Evolutionary conservation across 2,888 invertebrate genomes (phyloP), one percentile per base, ranked within the genome.

Genomic region (Dryobota labecula): DNA sequence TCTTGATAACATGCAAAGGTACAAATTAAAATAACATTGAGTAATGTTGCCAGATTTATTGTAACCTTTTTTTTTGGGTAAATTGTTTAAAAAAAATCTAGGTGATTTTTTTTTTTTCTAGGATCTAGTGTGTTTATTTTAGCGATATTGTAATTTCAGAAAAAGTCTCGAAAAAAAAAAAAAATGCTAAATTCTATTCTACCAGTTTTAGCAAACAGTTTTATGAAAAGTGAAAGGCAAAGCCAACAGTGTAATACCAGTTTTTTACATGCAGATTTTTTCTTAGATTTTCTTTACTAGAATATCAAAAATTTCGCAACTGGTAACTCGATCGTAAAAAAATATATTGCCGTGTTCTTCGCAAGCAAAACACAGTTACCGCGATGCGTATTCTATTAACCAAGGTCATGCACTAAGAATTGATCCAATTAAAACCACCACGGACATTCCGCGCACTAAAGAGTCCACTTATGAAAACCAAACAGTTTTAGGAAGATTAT

Each of bases 361-460:
- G 30, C 51, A 56, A 74, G 82, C 73, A 67, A 76, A 83, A 57
- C 73, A 78, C 78, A 49, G 77, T 71, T 45, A 69, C 49, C 71
- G 71, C 79, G 77, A 83, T 84, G 86, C 86, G 86, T 86, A 86
- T 86, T 86, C 70, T 84, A 73, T 66, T 76, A 56, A 71, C 78
- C 86, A 86, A 86, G 86, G 86, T 84, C 86, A 79, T 60, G 62
- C 66, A 69, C 24, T 49, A 78, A 82, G 80, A 85, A 82, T 86
- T 86, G 86, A 86, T 86, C 81, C 83, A 86, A 86, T 86, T 86
- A 85, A 70, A 75, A 67, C 57, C 68, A 82, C 45, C 63, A 78
- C 51, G 54, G 51, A 58, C 63, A 73, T 72, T 69, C 62, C 36
- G 49, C 56, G 51, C 69, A 68, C 60, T 63, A 72, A 63, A 72